Conservation (phyloP, 2,113 vertebrate genomes). For the Nothobranchius furzeri region DNA sequence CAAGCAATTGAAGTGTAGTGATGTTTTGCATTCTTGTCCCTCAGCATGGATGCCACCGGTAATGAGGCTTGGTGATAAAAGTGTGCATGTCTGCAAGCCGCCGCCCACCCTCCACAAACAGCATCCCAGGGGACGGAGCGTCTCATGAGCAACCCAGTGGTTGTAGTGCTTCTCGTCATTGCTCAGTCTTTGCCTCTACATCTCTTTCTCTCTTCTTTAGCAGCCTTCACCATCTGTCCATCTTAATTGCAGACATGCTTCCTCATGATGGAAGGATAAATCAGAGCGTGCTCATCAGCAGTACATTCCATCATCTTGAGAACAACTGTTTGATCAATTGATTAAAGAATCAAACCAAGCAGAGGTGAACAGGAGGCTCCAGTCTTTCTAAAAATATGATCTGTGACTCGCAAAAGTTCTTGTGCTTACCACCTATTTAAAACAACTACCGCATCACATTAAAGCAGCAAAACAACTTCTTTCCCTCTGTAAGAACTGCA, state of each 20-base stretch:
- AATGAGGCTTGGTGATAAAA: conserved; percentile 70
- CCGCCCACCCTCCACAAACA: not conserved
- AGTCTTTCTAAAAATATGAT: conserved; percentile 52
- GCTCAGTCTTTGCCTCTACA: conserved; percentile 33
- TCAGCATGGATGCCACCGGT: conserved; percentile 53
- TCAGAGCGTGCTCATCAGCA: conserved; percentile 59
- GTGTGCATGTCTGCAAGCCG: conserved; percentile 19
- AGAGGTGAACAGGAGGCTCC: conserved; percentile 50
- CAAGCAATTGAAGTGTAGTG: conserved; percentile 53
- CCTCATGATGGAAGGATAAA: conserved; percentile 54
- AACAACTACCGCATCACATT: not conserved
- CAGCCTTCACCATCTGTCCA: conserved; percentile 64
- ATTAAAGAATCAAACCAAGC: conserved; percentile 64
- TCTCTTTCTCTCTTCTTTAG: conserved; percentile 36
- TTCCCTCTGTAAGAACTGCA: not conserved
- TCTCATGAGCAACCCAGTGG: conserved; percentile 30
- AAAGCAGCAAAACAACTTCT: not conserved
- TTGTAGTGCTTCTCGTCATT: conserved; percentile 48
- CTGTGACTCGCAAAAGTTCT: not conserved
- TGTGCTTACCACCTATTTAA: conserved; percentile 3
- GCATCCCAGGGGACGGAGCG: conserved; percentile 47
- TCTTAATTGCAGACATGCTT: conserved; percentile 66
- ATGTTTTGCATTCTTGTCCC: conserved; percentile 62
- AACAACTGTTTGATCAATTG: conserved; percentile 65
- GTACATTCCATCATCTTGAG: conserved; percentile 61